Base-by-base conservation (phyloP, 64 coral and sea anemone genomes). In the Actinia equina region DNA sequence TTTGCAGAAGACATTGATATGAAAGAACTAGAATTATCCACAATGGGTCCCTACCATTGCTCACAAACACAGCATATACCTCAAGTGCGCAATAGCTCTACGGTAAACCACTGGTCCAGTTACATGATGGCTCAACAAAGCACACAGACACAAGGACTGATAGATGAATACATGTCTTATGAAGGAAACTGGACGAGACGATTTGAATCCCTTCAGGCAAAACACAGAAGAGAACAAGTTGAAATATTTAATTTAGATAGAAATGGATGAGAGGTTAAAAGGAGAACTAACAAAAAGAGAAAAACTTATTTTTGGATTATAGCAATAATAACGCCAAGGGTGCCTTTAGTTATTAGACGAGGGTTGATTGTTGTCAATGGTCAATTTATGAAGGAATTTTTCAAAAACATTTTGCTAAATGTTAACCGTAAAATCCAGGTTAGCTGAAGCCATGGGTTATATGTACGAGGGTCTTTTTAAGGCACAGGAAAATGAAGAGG, bases 201-300 rank as follows among this genome's bases (percentile, higher is more conserved):
- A 8, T 97, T 97, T 78, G 65, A 88, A 9, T 63, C 41, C 23
- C 74, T 97, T 44, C 94, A 97, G 77, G 88, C 87, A 14, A 86
- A 87, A 52, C 94, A 97, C 82, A 97, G 86, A 67, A 79, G 67
- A 53, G 94, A 97, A 44, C 94, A 93, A 80, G 58, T 84, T 78
- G 59, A 89, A 76, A 59, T 97, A 26, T 97, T 97, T 88, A 52
- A 91, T 15, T 20, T 93, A 7, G 94, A 97, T 88, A 97, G 93
- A 83, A 62, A 51, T 10, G 94, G 91, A 4, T 97, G 86, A 27
- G 85, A 88, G 90, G 79, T 95, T 46, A 89, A 52, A 77, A 23
- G 22, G 22, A 10, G 22, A 3, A 65, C 62, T 7, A 57, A 57
- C 10, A 41, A 13, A 74, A 37, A 27, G 9, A 37, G 69, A 71